phyloP scores from a whole-genome alignment of 2,113 vertebrate species.

The Phylloscopus whistleri region DNA sequence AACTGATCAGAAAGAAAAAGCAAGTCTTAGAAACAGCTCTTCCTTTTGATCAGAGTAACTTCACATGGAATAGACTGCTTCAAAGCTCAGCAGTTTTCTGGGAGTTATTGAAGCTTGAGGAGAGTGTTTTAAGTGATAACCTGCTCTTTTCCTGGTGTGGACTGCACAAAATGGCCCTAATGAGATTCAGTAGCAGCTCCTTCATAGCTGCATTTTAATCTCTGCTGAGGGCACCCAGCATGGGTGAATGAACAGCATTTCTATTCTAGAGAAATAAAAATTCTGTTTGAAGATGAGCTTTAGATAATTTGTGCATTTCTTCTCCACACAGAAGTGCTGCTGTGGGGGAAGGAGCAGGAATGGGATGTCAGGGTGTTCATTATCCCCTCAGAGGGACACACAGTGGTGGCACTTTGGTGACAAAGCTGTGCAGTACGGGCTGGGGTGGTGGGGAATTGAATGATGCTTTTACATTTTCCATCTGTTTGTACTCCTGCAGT shows the following conservation, averaged over 20 bases:
- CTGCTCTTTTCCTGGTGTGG: not conserved
- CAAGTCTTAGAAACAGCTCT: not conserved
- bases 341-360: not conserved
- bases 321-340: not conserved
- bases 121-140: not conserved
- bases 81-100: not conserved
- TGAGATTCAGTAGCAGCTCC: not conserved
- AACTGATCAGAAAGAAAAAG: not conserved
- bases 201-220: not conserved
- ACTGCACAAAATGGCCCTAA: not conserved
- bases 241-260: not conserved
- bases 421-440: accelerated
- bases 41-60: not conserved
- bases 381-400: not conserved
- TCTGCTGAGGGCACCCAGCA: not conserved
- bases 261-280: not conserved
- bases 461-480: no score
- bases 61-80: not conserved
- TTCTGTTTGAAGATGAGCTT: not conserved
- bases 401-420: not conserved
- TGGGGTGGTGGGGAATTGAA: not conserved
- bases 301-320: not conserved
- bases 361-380: not conserved
- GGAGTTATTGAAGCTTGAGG: not conserved
- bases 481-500: no score